Conservation (phyloP, 2,113 vertebrate species). For the Pimephales promelas region DNA sequence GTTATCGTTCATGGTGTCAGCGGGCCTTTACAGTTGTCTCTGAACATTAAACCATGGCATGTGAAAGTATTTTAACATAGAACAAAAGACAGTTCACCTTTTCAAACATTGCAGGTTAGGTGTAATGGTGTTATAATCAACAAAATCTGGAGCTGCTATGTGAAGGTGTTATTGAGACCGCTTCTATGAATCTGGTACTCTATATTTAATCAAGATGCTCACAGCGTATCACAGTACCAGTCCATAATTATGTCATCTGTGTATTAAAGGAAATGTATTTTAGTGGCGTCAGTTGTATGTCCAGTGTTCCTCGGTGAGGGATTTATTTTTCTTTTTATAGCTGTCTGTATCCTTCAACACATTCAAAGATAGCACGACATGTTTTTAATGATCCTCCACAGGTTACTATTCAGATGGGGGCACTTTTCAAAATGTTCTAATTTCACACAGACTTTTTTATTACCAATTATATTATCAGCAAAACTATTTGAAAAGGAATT, state of each 20-base stretch:
- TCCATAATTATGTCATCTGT: constrained; percentile 45
- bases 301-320: not conserved
- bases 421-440: not conserved
- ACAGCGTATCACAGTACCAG: constrained; percentile 20
- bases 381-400: not conserved
- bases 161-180: not conserved
- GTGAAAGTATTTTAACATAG: not conserved
- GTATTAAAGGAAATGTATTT: constrained; percentile 51
- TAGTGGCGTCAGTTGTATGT: not conserved
- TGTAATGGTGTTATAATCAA: not conserved
- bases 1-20: too few species aligned
- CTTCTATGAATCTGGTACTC: constrained; percentile 1
- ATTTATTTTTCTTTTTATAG: constrained; percentile 11
- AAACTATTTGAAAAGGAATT: not conserved
- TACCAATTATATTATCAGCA: not conserved
- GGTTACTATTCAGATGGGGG: not conserved
- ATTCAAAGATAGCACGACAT: not conserved
- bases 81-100: not conserved
- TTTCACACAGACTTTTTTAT: not conserved
- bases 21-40: not conserved
- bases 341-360: constrained; percentile 16
- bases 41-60: not conserved
- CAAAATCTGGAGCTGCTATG: not conserved
- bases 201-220: constrained; percentile 42
- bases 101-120: not conserved